phyloP scores from a whole-genome alignment of 2,113 vertebrate species.

The Mobula hypostoma region DNA sequence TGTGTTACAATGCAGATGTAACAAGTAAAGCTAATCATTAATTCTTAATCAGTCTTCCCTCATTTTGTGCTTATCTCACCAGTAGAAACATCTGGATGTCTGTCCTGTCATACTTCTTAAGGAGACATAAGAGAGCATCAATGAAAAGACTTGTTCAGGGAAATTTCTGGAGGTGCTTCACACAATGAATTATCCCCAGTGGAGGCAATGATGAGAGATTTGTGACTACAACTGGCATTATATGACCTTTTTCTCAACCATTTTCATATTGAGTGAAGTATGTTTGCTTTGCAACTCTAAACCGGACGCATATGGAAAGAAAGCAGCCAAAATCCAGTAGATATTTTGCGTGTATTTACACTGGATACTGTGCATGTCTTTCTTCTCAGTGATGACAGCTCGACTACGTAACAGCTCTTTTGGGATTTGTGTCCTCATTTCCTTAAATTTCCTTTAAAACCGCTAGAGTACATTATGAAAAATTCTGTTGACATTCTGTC shows the following conservation, averaged over 20 bases:
- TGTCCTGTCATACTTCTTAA: too few relatives aligned
- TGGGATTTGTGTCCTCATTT: neutral
- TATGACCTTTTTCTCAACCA: neutral
- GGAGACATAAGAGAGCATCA: neutral
- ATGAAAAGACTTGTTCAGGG: neutral
- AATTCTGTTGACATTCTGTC: neutral
- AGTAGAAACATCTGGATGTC: too few relatives aligned
- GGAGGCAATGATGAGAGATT: neutral
- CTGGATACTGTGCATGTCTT: neutral
- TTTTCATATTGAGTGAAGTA: neutral
- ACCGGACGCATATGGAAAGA: neutral
- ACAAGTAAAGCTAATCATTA: too few relatives aligned
- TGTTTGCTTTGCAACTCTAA: neutral
- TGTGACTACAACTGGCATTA: neutral
- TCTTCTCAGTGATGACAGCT: neutral
- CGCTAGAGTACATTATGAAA: neutral
- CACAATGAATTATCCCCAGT: neutral
- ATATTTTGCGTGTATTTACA: neutral
- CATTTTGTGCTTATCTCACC: too few relatives aligned
- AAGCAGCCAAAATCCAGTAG: neutral
- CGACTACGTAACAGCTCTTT: neutral
- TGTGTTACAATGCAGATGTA: too few relatives aligned
- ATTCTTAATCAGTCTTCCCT: too few relatives aligned
- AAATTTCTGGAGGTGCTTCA: neutral
- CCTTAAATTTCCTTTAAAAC: neutral